Conservation (phyloP, 1,140 invertebrate genomes). For the Linepithema humile region DNA sequence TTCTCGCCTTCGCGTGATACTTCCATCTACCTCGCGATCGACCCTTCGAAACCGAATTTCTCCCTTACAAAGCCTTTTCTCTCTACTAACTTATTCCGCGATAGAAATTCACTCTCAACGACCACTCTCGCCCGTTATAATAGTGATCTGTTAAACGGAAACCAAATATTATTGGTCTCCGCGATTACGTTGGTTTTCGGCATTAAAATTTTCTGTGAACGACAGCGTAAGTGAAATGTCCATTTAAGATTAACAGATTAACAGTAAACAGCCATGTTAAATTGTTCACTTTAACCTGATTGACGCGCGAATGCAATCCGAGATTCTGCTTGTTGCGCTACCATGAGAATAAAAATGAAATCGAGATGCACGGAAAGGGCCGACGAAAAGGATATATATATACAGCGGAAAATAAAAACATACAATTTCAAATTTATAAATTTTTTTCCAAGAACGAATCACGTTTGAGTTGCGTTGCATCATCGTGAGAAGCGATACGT, state of each 20-base stretch:
- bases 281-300: constrained; percentile 20
- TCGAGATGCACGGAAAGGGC: not conserved
- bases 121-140: constrained; percentile 32
- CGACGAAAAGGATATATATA: not conserved
- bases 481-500: not conserved
- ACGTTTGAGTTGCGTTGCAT: not conserved
- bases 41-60: constrained; percentile 39
- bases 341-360: not conserved
- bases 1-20: constrained; percentile 28
- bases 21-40: constrained; percentile 8
- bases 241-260: not conserved
- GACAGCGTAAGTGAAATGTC: not conserved
- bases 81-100: constrained; percentile 43
- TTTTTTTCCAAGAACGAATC: too few species aligned
- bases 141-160: not conserved
- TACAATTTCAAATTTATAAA: too few species aligned
- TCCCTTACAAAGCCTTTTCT: constrained; percentile 35
- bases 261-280: not conserved
- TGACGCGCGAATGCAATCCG: constrained; percentile 22
- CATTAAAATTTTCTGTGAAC: not conserved
- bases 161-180: not conserved
- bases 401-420: not conserved
- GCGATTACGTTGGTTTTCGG: not conserved
- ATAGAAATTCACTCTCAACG: constrained; percentile 41
- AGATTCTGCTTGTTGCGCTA: not conserved